Conservation (phyloP, 2,888 invertebrate species). For the Cremastinae sp. region DNA sequence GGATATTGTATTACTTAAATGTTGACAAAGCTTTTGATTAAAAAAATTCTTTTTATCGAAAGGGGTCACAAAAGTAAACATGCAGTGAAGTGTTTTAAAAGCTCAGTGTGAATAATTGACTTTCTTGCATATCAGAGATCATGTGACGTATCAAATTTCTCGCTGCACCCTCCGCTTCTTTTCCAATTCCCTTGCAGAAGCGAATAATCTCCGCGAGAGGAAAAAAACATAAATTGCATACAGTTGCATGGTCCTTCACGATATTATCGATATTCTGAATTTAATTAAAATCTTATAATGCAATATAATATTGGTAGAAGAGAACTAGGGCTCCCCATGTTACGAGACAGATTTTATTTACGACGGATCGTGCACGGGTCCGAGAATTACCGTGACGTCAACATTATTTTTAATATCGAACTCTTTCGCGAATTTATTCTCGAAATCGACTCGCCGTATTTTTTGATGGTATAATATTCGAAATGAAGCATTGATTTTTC, state of each 20-base stretch:
- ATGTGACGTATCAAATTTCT: constrained; percentile 34
- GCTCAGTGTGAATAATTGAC: constrained; percentile 34
- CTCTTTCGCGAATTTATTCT: neutral
- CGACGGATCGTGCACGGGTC: neutral
- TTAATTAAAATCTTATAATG: constrained; percentile 61
- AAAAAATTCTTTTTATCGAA: too few relatives aligned
- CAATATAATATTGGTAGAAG: constrained; percentile 17
- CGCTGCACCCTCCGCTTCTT: constrained; percentile 18
- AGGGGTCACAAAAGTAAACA: too few relatives aligned
- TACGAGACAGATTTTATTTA: neutral
- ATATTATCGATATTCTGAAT: constrained; percentile 53
- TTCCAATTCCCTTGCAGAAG: constrained; percentile 10
- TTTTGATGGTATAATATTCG: too few relatives aligned
- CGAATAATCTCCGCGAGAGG: constrained; percentile 9
- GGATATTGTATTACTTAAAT: constrained; percentile 51
- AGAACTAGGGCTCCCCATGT: neutral
- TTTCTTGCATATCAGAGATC: constrained; percentile 34
- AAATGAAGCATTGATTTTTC: too few relatives aligned
- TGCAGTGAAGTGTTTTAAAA: constrained; percentile 15
- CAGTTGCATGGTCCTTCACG: constrained; percentile 29
- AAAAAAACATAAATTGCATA: constrained; percentile 15
- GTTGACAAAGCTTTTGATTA: neutral
- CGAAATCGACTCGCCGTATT: constrained; percentile 1
- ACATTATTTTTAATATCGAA: neutral
- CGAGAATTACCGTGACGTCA: constrained; percentile 19